Percentiles rank a stretch among this genome's conserved stretches.
Evolutionary conservation across 2,888 invertebrate species (phyloP).

Genomic region (Drosophila infuscata): DNA sequence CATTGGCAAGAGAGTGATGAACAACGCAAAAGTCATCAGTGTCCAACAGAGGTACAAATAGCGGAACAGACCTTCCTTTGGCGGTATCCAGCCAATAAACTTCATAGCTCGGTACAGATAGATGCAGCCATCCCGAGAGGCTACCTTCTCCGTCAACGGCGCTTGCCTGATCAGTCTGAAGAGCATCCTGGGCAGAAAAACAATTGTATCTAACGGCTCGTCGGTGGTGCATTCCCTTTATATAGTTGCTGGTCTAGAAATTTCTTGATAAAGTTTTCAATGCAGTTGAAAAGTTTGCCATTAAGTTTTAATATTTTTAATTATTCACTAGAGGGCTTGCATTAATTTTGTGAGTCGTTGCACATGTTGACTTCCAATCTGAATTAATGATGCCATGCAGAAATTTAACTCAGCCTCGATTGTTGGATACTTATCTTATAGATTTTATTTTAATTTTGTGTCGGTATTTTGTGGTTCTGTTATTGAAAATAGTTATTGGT

Average conservation of each 20-base stretch:
- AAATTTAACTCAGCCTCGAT: too few relatives aligned
- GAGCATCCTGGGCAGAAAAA: slow-evolving; percentile 42
- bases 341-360: not conserved
- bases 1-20: slow-evolving; percentile 57
- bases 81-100: slow-evolving; percentile 61
- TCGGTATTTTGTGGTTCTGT: too few relatives aligned
- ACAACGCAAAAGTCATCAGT: slow-evolving; percentile 40
- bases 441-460: too few relatives aligned
- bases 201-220: slow-evolving; percentile 3
- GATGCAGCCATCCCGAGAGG: slow-evolving; percentile 62
- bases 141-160: slow-evolving; percentile 42
- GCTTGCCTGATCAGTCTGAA: slow-evolving; percentile 55
- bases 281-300: slow-evolving; percentile 51
- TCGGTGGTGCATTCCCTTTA: slow-evolving; percentile 20
- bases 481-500: not conserved
- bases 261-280: slow-evolving; percentile 46
- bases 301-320: slow-evolving; percentile 53
- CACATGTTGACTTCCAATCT: not conserved
- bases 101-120: slow-evolving; percentile 63
- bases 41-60: slow-evolving; percentile 59
- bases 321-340: slow-evolving; percentile 58
- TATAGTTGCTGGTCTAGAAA: slow-evolving; percentile 38
- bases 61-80: slow-evolving; percentile 44
- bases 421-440: too few relatives aligned
- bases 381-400: too few relatives aligned